A percentile compares a stretch with the other conserved stretches of the same genome.
Evolutionary conservation across 2,888 invertebrate genomes (phyloP).

Genomic region (Limnephilus rhombicus): DNA sequence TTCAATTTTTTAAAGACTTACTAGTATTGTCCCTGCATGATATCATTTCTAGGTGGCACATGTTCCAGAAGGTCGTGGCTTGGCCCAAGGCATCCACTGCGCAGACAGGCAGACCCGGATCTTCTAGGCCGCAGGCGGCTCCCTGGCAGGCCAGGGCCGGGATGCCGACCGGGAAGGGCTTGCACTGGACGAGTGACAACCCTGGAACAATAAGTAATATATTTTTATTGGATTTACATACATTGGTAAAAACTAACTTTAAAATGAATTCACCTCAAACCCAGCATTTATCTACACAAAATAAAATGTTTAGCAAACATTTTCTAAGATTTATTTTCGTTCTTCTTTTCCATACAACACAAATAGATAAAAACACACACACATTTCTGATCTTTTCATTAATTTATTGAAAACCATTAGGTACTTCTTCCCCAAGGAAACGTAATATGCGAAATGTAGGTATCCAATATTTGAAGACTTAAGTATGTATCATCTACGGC

Average conservation of each 20-base stretch:
- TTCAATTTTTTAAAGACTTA: conserved; percentile 69
- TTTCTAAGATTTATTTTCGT: too few species aligned
- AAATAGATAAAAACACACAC: too few species aligned
- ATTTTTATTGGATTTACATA: background rate
- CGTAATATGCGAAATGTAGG: too few species aligned
- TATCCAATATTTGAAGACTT: too few species aligned
- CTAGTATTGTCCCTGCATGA: conserved; percentile 79
- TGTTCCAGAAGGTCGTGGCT: conserved; percentile 78
- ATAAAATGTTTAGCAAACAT: too few species aligned
- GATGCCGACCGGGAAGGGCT: conserved; percentile 70
- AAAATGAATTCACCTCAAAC: too few species aligned
- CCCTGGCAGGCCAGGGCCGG: conserved; percentile 75
- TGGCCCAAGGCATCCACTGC: conserved; percentile 79
- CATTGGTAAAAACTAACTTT: background rate
- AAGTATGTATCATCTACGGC: too few species aligned
- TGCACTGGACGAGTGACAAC: conserved; percentile 35
- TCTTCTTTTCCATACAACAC: too few species aligned
- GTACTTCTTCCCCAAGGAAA: too few species aligned
- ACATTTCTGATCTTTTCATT: too few species aligned
- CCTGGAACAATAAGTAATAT: conserved; percentile 8
- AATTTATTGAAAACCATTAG: too few species aligned
- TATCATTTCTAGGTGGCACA: conserved; percentile 78
- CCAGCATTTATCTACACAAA: too few species aligned
- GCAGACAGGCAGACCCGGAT: conserved; percentile 77
- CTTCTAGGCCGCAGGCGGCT: conserved; percentile 67